Conservation (phyloP, 1,140 invertebrate genomes). For the Potamilus streckersoni region DNA sequence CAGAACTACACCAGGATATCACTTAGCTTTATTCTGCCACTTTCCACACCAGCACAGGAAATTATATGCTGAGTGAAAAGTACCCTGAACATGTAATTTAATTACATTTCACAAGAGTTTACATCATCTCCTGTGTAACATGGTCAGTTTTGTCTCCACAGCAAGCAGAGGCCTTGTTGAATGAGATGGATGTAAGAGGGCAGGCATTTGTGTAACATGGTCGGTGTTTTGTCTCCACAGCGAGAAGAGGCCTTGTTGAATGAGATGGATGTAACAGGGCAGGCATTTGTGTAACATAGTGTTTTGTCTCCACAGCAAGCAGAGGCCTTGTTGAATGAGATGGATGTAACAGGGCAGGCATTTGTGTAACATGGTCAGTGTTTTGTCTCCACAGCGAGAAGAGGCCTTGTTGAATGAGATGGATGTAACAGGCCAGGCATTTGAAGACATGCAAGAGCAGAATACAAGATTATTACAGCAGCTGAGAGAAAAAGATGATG, state of each 20-base stretch:
- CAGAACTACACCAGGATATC: too few relatives aligned
- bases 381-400: conserved; percentile 79
- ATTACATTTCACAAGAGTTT: too few relatives aligned
- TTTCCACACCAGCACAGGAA: too few relatives aligned
- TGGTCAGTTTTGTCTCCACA: conserved; percentile 55
- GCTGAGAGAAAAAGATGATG: conserved; percentile 97
- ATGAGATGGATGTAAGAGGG: conserved; percentile 99
- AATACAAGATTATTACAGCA: conserved; percentile 97
- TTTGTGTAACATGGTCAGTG: too few relatives aligned
- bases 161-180: conserved; percentile 97
- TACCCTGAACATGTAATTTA: too few relatives aligned
- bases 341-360: conserved; percentile 99
- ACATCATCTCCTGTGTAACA: too few relatives aligned
- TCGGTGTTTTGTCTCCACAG: conserved; percentile 67
- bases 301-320: conserved; percentile 79
- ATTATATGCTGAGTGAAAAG: too few relatives aligned
- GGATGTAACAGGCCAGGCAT: conserved; percentile 99
- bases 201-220: conserved; percentile 75
- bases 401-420: conserved; percentile 98
- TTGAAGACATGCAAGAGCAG: conserved; percentile 99
- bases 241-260: conserved; percentile 97
- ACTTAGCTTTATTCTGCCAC: too few relatives aligned
- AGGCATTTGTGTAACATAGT: conserved; percentile 73
- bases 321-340: conserved; percentile 96
- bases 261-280: conserved; percentile 99